These are phyloP conservation scores for Polyommatus icarus DNA, from an alignment of 2,888 invertebrate species.

Conservation along the genomic window DNA sequence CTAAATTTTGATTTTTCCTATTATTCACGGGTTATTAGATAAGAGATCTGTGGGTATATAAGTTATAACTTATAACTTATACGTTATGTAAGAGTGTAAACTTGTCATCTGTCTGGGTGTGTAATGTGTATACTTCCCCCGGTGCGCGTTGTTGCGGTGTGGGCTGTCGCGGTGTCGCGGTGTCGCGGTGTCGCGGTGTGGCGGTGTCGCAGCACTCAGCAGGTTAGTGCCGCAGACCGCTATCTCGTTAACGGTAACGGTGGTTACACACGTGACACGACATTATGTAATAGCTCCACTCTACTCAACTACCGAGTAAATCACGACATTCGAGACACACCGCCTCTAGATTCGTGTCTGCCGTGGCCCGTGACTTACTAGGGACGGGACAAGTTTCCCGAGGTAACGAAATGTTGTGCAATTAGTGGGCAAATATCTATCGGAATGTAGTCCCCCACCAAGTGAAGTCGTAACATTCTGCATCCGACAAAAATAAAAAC, in stretches of 20 bases:
- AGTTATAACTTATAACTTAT: too few species aligned
- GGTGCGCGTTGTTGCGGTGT: too few species aligned
- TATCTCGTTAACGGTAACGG: not conserved
- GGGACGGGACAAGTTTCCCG: too few species aligned
- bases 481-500: not conserved
- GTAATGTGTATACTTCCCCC: too few species aligned
- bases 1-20: too few species aligned
- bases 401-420: not conserved
- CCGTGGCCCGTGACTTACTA: too few species aligned
- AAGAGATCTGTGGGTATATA: too few species aligned
- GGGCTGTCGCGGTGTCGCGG: too few species aligned
- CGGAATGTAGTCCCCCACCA: not conserved
- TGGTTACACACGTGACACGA: not conserved
- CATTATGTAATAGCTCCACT: not conserved
- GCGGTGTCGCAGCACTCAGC: not conserved
- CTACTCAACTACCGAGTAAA: not conserved
- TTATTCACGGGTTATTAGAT: too few species aligned
- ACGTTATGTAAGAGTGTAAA: too few species aligned
- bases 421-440: not conserved
- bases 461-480: not conserved
- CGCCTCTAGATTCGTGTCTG: not conserved
- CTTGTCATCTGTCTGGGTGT: too few species aligned
- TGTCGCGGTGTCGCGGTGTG: too few species aligned
- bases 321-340: not conserved
- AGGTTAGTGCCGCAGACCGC: not conserved